These are phyloP conservation scores for Syngnathus floridae DNA, from an alignment of 2,113 vertebrate species.

Conservation along the genomic window DNA sequence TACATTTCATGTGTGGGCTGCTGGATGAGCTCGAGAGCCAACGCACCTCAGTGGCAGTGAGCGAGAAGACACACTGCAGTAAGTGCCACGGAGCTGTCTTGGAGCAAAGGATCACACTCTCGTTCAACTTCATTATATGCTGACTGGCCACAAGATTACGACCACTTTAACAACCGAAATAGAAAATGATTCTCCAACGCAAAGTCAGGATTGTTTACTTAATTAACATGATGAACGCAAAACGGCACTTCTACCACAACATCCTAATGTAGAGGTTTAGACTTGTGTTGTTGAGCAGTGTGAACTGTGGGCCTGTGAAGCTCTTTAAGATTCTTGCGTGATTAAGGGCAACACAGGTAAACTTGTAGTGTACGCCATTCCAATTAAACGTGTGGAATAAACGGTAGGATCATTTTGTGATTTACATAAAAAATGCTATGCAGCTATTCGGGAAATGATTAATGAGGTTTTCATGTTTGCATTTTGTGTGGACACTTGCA, in stretches of 20 bases:
- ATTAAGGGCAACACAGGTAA: too few relatives aligned
- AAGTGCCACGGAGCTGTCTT: background rate
- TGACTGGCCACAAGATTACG: too few relatives aligned
- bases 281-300: too few relatives aligned
- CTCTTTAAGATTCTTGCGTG: too few relatives aligned
- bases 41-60: constrained; percentile 12
- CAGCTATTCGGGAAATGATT: constrained; percentile 29
- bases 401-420: background rate
- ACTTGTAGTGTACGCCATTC: background rate
- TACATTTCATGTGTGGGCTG: constrained; percentile 31
- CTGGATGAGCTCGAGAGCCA: constrained; percentile 9
- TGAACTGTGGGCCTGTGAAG: too few relatives aligned
- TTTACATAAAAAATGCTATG: background rate
- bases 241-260: too few relatives aligned
- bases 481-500: constrained; percentile 23
- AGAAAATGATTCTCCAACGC: too few relatives aligned
- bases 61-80: background rate
- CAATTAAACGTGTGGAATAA: background rate
- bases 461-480: constrained; percentile 37
- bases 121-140: background rate
- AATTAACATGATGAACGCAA: too few relatives aligned
- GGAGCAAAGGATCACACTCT: constrained; percentile 3
- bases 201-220: too few relatives aligned
- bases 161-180: too few relatives aligned
- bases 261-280: too few relatives aligned